Percentiles rank a stretch among this genome's conserved stretches.
These are phyloP conservation scores for Parelbella ahira DNA, from an alignment of 2,888 invertebrate species.

Conservation along the genomic window DNA sequence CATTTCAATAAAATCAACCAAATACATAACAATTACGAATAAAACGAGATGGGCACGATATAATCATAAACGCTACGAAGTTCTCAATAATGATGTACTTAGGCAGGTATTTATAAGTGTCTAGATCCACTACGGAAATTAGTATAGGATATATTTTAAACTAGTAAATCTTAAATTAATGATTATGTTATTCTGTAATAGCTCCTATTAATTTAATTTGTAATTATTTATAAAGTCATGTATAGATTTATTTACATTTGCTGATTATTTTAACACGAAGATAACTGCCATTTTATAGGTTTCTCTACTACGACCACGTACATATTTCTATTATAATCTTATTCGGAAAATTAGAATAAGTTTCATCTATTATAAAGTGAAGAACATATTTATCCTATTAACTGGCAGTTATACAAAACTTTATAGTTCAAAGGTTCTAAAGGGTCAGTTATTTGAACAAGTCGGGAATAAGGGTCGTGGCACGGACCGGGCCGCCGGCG, in stretches of 20 bases:
- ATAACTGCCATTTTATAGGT: conserved; percentile 65
- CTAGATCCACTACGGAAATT: conserved; percentile 74
- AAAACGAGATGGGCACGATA: conserved; percentile 46
- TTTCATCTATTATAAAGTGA: conserved; percentile 25
- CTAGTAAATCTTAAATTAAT: conserved; percentile 71
- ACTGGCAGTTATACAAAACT: conserved; percentile 66
- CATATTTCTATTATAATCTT: too few relatives aligned
- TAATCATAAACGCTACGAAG: conserved; percentile 55
- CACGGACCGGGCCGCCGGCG: conserved; percentile 56
- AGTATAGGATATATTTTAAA: conserved; percentile 64
- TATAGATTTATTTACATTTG: conserved; percentile 74
- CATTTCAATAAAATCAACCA: conserved; percentile 55
- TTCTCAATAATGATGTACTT: conserved; percentile 40
- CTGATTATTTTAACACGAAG: conserved; percentile 57
- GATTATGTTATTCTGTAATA: conserved; percentile 77
- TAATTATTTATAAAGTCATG: conserved; percentile 71
- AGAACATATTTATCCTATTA: conserved; percentile 39
- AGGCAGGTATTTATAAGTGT: conserved; percentile 51
- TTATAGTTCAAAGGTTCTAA: conserved; percentile 59
- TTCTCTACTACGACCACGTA: conserved; percentile 15
- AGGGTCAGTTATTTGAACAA: conserved; percentile 70
- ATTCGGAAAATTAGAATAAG: conserved; percentile 24
- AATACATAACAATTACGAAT: conserved; percentile 46
- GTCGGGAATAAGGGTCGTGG: conserved; percentile 71
- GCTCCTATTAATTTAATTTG: conserved; percentile 72